Percentiles rank a stretch among this genome's conserved stretches.
Evolutionary conservation across 2,797 vertebrate genomes (phyloP).

Genomic region (Hydrocynus forskahlii): DNA sequence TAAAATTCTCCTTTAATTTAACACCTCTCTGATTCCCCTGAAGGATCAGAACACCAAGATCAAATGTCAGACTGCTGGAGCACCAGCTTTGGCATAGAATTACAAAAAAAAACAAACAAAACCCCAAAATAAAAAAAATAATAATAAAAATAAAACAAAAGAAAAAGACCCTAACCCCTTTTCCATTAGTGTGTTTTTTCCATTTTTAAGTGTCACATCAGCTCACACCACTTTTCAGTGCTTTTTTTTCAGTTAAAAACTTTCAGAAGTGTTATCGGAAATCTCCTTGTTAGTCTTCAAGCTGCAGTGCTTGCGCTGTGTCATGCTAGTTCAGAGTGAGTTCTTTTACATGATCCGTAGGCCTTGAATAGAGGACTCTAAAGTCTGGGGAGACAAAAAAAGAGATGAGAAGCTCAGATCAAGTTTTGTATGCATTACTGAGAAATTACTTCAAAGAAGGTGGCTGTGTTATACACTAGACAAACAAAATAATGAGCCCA

Average conservation of each 20-base stretch:
- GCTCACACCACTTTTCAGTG: slow-evolving; percentile 75
- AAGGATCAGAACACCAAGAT: slow-evolving; percentile 57
- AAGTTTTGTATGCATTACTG: background rate
- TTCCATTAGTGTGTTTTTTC: slow-evolving; percentile 46
- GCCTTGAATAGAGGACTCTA: slow-evolving; percentile 97
- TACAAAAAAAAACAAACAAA: slow-evolving; percentile 77
- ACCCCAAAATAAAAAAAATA: slow-evolving; percentile 72
- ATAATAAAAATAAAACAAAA: slow-evolving; percentile 63
- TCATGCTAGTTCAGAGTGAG: slow-evolving; percentile 72
- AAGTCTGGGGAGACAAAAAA: slow-evolving; percentile 80
- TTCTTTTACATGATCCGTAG: slow-evolving; percentile 95
- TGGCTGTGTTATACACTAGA: background rate
- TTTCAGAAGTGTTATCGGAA: slow-evolving; percentile 63
- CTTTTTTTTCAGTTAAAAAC: slow-evolving; percentile 62
- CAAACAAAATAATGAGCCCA: background rate
- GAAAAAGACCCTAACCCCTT: slow-evolving; percentile 63
- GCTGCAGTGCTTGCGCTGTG: slow-evolving; percentile 56
- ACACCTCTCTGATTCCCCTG: slow-evolving; percentile 75
- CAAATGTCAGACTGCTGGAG: slow-evolving; percentile 80
- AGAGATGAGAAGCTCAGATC: background rate
- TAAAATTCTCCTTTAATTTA: slow-evolving; percentile 89
- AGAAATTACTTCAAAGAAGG: background rate
- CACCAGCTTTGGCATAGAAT: slow-evolving; percentile 93
- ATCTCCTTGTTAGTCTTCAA: slow-evolving; percentile 66
- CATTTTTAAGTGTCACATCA: slow-evolving; percentile 78